Evolutionary conservation across 1,140 invertebrate species (phyloP), one percentile per base, ranked within the genome.

Genomic region (Euwallacea similis): DNA sequence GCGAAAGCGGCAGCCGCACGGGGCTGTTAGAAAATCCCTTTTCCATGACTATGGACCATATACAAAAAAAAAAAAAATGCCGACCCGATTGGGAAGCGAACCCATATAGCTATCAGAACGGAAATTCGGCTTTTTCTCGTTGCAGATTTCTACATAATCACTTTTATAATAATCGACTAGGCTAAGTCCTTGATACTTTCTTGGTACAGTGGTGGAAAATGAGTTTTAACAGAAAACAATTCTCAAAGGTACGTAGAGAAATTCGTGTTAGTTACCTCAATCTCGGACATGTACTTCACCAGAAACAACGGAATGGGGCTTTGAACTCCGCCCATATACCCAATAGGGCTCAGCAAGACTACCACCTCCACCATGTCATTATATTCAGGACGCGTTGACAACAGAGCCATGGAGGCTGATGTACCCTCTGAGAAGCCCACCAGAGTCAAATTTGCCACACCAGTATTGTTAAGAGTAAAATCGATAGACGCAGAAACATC

Each of bases 401-500:
- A 76, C 76, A 88, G 81, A 0, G 87, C 84, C 54, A 85, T 87
- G 59, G 84, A 86, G 0, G 78, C 72, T 0, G 86, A 85, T 2
- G 86, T 88, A 13, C 91, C 91, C 70, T 85, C 81, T 79, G 87
- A 78, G 76, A 88, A 84, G 3, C 86, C 83, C 16, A 88, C 79
- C 73, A 88, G 88, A 69, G 79, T 81, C 0, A 91, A 56, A 11
- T 84, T 74, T 2, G 75, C 42, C 54, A 82, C 71, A 0, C 79
- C 78, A 0, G 89, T 90, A 7, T 61, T 70, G 8, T 79, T 75
- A 13, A 89, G 73, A 33, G 88, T 82, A 73, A 86, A 86, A 72
- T 88, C 83, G 8, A 92, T 83, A 75, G 85, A 84, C 0, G 88
- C 85, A 16, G 89, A 87, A n/a, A 90, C 62, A 79, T 91, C 90